These are phyloP conservation scores for Megamerina dolium DNA, from an alignment of 2,888 invertebrate genomes.

Conservation along the genomic window DNA sequence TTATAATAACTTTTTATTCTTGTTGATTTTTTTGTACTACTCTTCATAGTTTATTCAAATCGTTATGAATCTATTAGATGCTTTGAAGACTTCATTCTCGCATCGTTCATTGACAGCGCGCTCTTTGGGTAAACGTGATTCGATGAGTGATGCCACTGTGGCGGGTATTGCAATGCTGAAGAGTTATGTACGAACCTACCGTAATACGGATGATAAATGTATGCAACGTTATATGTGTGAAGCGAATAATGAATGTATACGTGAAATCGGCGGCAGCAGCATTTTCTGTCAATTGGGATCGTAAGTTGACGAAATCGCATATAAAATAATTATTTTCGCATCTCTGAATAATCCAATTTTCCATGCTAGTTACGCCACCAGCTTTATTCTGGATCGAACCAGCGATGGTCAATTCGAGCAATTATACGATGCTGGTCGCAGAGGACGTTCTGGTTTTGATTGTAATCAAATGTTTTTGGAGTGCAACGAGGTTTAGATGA, in stretches of 20 bases:
- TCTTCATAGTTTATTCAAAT: conserved; percentile 93
- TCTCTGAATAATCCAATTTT: background rate
- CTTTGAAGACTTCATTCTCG: conserved; percentile 86
- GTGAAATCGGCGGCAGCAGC: conserved; percentile 73
- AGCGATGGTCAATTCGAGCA: conserved; percentile 70
- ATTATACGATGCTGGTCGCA: conserved; percentile 77
- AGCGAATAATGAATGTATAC: conserved; percentile 79
- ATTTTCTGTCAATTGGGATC: conserved; percentile 90
- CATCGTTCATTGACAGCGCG: conserved; percentile 81
- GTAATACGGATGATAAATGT: conserved; percentile 72
- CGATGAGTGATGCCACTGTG: conserved; percentile 82
- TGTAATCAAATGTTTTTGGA: conserved; percentile 79
- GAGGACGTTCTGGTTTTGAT: conserved; percentile 77
- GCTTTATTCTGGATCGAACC: conserved; percentile 74
- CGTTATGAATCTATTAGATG: conserved; percentile 84
- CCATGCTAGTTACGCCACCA: conserved; percentile 71
- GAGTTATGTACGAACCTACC: conserved; percentile 77
- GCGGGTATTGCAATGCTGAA: conserved; percentile 85
- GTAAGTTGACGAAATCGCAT: conserved; percentile 62
- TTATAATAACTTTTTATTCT: conserved; percentile 6
- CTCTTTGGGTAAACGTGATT: conserved; percentile 78
- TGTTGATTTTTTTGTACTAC: background rate
- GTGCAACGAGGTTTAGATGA: conserved; percentile 88
- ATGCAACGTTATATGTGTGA: conserved; percentile 85
- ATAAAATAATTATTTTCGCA: background rate